These are phyloP conservation scores for Dasypus novemcinctus DNA, from an alignment of 2,113 vertebrate species.

Conservation along the genomic window DNA sequence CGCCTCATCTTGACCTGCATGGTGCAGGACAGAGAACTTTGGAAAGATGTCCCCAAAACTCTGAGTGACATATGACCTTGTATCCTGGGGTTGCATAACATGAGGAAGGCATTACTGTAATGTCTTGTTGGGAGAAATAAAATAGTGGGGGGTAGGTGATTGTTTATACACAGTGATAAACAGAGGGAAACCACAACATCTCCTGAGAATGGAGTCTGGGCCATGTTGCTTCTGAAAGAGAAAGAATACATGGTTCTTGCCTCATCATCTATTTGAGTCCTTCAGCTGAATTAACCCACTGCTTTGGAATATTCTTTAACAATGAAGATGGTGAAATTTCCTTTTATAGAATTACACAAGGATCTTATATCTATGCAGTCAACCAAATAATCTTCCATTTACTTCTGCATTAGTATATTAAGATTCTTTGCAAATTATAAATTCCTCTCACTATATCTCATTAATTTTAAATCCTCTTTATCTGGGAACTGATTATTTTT, in stretches of 20 bases:
- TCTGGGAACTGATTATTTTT: not conserved
- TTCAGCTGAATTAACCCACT: slow-evolving; percentile 69
- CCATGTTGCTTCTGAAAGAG: slow-evolving; percentile 85
- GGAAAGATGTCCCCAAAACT: slow-evolving; percentile 66
- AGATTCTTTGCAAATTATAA: not conserved
- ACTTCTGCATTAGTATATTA: not conserved
- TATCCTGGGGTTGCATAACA: slow-evolving; percentile 85
- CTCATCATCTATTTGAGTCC: slow-evolving; percentile 69
- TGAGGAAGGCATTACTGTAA: slow-evolving; percentile 90
- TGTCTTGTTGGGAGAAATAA: slow-evolving; percentile 88
- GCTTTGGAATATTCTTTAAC: slow-evolving; percentile 89
- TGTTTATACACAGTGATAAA: slow-evolving; percentile 82
- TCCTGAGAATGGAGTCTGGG: slow-evolving; percentile 90
- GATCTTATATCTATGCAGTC: slow-evolving; percentile 88
- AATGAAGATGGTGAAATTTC: slow-evolving; percentile 87
- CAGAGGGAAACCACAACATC: slow-evolving; percentile 87
- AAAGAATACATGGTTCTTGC: slow-evolving; percentile 86
- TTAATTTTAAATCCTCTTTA: not conserved
- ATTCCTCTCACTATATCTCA: not conserved
- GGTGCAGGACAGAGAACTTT: slow-evolving; percentile 55
- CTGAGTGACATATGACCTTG: slow-evolving; percentile 81
- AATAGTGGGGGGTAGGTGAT: slow-evolving; percentile 91
- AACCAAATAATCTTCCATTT: slow-evolving; percentile 69
- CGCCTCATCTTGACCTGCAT: slow-evolving; percentile 60
- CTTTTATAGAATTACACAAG: slow-evolving; percentile 86